phyloP scores from a whole-genome alignment of 1,140 invertebrate species.

The Radopholus similis region DNA sequence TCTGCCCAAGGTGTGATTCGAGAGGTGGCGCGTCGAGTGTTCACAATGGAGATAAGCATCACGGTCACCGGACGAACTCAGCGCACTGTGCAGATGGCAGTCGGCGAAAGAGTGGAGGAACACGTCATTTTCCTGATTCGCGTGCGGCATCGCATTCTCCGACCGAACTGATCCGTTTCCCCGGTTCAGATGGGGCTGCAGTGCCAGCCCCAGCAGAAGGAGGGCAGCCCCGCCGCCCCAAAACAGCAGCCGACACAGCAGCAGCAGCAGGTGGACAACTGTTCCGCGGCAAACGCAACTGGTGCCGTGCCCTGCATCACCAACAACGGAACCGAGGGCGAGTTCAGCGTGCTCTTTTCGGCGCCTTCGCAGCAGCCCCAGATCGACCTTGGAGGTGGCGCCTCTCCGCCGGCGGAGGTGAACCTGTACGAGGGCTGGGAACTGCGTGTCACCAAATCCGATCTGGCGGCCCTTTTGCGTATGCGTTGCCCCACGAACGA shows the following conservation, averaged over 20 bases:
- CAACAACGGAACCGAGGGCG: not conserved
- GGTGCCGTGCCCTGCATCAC: not conserved
- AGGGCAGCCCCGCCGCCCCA: not conserved
- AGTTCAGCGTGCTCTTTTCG: not conserved
- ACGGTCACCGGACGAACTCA: slow-evolving; percentile 52
- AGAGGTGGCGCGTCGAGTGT: slow-evolving; percentile 54
- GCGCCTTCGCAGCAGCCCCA: not conserved
- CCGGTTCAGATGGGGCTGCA: not conserved
- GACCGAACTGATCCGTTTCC: not conserved
- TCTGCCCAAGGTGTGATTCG: slow-evolving; percentile 48
- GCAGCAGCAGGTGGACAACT: not conserved
- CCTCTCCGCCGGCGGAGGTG: not conserved
- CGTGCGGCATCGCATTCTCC: slow-evolving; percentile 31
- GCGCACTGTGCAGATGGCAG: slow-evolving; percentile 44
- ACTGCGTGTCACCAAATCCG: slow-evolving; percentile 17
- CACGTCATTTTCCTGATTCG: slow-evolving; percentile 47
- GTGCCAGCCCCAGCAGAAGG: not conserved
- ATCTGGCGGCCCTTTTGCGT: slow-evolving; percentile 23
- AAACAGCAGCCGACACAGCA: not conserved
- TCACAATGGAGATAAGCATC: slow-evolving; percentile 56
- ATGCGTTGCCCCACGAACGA: slow-evolving; percentile 27
- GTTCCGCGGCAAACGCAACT: not conserved
- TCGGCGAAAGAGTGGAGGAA: slow-evolving; percentile 39
- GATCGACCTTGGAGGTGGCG: not conserved
- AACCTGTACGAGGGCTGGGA: slow-evolving; percentile 21